Conservation (phyloP, 2,113 vertebrate species). For the Oreochromis niloticus region DNA sequence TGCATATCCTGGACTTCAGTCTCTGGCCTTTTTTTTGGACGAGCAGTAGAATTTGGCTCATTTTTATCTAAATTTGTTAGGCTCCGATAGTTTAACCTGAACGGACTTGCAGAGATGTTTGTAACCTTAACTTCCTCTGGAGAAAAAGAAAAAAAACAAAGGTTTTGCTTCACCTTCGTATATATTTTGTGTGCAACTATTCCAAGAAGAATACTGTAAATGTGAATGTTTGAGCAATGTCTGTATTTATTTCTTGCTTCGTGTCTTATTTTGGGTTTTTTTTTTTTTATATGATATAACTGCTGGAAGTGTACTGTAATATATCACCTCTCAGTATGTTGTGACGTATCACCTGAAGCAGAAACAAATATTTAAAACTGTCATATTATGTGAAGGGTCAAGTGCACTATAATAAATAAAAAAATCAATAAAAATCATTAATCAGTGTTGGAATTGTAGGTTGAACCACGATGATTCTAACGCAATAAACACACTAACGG, state of each 20-base stretch:
- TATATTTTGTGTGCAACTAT: conserved; percentile 25
- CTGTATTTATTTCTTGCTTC: conserved; percentile 60
- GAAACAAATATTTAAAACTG: conserved; percentile 21
- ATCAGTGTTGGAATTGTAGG: conserved; percentile 8
- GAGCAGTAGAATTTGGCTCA: neutral
- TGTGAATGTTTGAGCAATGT: conserved; percentile 50
- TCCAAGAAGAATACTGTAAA: conserved; percentile 41
- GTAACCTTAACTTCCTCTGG: neutral
- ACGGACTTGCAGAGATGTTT: neutral
- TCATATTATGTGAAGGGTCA: neutral
- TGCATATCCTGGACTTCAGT: neutral
- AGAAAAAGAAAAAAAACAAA: neutral
- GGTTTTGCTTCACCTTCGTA: neutral
- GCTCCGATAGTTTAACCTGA: neutral
- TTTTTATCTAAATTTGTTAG: neutral
- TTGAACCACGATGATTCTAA: conserved; percentile 19
- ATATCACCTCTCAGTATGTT: conserved; percentile 1
- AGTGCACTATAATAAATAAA: neutral
- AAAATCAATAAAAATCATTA: conserved; percentile 10
- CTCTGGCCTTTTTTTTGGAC: neutral
- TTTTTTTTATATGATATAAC: conserved; percentile 18
- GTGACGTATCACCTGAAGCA: conserved; percentile 12
- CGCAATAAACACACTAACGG: conserved; percentile 64
- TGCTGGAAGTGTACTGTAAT: conserved; percentile 3
- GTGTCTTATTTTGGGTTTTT: neutral